Evolutionary conservation across 1,140 invertebrate genomes (phyloP).

Genomic region (Calliopsis andreniformis): DNA sequence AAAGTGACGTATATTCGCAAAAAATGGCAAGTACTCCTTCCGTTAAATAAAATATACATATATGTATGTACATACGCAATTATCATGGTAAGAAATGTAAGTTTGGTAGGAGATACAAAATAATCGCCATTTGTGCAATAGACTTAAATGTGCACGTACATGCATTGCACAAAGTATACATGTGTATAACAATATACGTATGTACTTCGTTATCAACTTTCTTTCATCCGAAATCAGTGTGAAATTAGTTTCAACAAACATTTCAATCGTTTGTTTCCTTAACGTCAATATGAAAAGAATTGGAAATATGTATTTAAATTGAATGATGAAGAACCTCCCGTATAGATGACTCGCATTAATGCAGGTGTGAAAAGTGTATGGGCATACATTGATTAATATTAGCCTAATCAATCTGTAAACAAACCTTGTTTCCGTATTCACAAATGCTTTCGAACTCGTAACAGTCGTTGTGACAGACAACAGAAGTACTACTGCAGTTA

Average conservation of each 20-base stretch:
- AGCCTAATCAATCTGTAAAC: constrained; percentile 1
- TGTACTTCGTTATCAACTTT: neutral
- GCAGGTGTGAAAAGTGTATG: constrained; percentile 7
- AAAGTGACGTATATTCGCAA: neutral
- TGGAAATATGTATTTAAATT: neutral
- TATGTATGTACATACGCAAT: neutral
- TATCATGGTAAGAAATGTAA: constrained; percentile 5
- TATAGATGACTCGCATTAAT: constrained; percentile 49
- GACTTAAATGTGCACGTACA: constrained; percentile 5
- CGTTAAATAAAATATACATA: no score
- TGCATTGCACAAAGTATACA: constrained; percentile 4
- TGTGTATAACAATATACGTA: constrained; percentile 19
- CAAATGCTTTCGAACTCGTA: neutral
- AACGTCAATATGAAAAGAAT: no score
- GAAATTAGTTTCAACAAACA: neutral
- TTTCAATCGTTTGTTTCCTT: no score
- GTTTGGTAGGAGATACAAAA: constrained; percentile 31
- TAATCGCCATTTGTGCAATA: constrained; percentile 53
- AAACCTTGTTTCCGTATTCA: constrained; percentile 33
- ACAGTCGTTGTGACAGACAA: constrained; percentile 8
- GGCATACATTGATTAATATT: constrained; percentile 14
- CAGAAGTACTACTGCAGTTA: constrained; percentile 11
- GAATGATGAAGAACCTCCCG: constrained; percentile 24
- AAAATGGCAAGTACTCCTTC: neutral
- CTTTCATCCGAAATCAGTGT: neutral